Conservation (phyloP, 2,113 vertebrate species). For the Solenodon paradoxus region DNA sequence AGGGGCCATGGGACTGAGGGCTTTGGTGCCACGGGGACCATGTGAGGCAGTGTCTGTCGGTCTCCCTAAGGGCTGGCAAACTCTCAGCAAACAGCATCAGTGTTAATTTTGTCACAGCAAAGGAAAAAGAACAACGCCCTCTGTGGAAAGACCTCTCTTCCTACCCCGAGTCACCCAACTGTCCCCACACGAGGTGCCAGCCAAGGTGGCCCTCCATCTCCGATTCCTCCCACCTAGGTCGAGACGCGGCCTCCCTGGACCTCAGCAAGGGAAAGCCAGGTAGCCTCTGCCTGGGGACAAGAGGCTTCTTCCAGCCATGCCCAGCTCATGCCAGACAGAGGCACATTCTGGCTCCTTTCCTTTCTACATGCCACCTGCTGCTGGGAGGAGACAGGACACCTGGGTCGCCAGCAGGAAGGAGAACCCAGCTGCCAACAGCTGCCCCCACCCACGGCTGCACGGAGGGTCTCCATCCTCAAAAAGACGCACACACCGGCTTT, state of each 20-base stretch:
- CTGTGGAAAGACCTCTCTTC: not conserved
- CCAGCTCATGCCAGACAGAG: not conserved
- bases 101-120: not conserved
- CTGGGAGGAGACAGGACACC: not conserved
- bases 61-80: not conserved
- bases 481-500: not conserved
- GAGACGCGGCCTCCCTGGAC: not conserved
- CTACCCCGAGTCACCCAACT: not conserved
- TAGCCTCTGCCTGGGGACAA: not conserved
- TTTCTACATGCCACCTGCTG: not conserved
- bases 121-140: not conserved
- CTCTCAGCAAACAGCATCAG: not conserved
- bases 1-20: not conserved
- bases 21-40: not conserved
- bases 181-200: not conserved
- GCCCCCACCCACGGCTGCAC: rapidly evolving
- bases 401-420: not conserved
- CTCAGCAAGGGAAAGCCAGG: not conserved
- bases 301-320: not conserved
- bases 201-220: not conserved
- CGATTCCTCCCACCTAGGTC: not conserved
- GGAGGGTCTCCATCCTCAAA: not conserved
- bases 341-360: not conserved
- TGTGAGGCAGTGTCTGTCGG: not conserved
- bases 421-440: not conserved